These are phyloP conservation scores for Acipenser oxyrinchus DNA, from an alignment of 2,797 vertebrate genomes.

Conservation along the genomic window DNA sequence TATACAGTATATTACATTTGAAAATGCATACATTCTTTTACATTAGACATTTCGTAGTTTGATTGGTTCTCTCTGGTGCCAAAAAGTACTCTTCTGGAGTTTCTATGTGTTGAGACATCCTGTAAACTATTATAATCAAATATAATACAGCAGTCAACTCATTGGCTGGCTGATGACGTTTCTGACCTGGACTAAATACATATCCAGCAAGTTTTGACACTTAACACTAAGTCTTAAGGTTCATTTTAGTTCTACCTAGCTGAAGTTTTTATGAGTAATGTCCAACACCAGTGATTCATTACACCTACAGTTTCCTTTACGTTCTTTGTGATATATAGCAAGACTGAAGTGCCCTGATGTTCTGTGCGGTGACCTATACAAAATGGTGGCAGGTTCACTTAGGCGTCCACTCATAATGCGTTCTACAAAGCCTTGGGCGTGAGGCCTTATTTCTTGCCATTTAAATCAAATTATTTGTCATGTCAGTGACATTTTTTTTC, in stretches of 20 bases:
- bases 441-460: constrained; percentile 4
- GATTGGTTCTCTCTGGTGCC: too few relatives aligned
- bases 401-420: background rate
- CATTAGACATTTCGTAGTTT: too few relatives aligned
- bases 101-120: too few relatives aligned
- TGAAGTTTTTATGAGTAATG: constrained; percentile 5
- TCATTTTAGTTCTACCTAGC: background rate
- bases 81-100: too few relatives aligned
- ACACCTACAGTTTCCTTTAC: background rate
- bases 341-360: constrained; percentile 28
- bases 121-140: too few relatives aligned
- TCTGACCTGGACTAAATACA: too few relatives aligned
- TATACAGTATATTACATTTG: too few relatives aligned
- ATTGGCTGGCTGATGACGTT: too few relatives aligned
- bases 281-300: constrained; percentile 34
- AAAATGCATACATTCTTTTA: too few relatives aligned
- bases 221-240: too few relatives aligned
- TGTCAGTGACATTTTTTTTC: background rate
- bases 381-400: background rate
- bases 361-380: constrained; percentile 21
- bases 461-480: constrained; percentile 6
- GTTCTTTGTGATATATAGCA: constrained; percentile 10
- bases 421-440: background rate
- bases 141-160: too few relatives aligned
- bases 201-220: too few relatives aligned